phyloP scores from a whole-genome alignment of 2,888 invertebrate genomes.

The Erannis defoliaria region DNA sequence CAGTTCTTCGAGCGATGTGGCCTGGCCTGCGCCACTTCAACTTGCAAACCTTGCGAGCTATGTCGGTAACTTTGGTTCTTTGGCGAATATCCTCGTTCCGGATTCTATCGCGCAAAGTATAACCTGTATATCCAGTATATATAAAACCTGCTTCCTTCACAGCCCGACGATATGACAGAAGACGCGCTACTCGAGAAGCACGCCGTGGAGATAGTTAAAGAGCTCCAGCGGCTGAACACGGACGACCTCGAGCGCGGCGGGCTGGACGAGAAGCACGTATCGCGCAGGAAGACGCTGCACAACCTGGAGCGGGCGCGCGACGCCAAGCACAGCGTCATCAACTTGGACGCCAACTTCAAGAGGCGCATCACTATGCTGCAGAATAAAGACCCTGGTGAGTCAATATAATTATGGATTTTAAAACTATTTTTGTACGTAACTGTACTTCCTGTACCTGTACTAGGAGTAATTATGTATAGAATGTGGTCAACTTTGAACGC shows the following conservation, averaged over 20 bases:
- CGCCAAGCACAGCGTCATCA: constrained; percentile 93
- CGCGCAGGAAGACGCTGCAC: constrained; percentile 93
- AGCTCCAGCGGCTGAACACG: constrained; percentile 93
- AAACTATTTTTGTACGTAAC: neutral
- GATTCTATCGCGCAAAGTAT: neutral
- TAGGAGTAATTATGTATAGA: too few species aligned
- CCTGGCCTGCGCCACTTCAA: too few species aligned
- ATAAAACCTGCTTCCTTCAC: constrained; percentile 21
- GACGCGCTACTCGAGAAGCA: constrained; percentile 94
- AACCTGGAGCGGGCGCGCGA: constrained; percentile 94
- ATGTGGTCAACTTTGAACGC: too few species aligned
- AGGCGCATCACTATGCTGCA: constrained; percentile 94
- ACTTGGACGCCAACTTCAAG: constrained; percentile 97
- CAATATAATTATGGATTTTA: neutral
- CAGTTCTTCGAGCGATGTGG: too few species aligned
- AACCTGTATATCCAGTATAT: too few species aligned
- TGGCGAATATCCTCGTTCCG: too few species aligned
- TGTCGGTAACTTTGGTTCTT: too few species aligned
- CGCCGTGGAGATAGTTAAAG: constrained; percentile 96
- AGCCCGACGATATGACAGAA: constrained; percentile 93
- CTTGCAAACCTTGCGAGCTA: too few species aligned
- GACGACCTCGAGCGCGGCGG: constrained; percentile 92
- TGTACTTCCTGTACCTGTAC: too few species aligned
- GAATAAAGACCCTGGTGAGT: constrained; percentile 87
- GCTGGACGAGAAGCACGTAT: constrained; percentile 91